These are phyloP conservation scores for Acheta domesticus DNA, from an alignment of 2,888 invertebrate genomes.

Conservation along the genomic window DNA sequence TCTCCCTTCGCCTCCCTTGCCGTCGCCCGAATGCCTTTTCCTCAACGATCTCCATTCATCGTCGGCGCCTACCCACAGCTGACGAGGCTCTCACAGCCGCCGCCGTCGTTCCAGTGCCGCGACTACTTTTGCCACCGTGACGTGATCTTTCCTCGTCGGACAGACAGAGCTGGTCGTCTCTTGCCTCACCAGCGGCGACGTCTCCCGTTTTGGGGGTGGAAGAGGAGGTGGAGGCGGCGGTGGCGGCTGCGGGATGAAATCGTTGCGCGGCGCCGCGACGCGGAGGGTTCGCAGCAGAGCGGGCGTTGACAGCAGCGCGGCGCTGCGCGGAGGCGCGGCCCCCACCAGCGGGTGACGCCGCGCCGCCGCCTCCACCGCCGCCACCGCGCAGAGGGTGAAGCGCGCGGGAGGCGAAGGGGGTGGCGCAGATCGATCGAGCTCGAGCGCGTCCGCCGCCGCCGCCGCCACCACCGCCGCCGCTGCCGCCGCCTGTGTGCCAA, in stretches of 20 bases:
- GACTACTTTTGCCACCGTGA: too few relatives aligned
- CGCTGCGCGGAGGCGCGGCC: background rate
- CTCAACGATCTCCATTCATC: too few relatives aligned
- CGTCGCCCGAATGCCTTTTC: too few relatives aligned
- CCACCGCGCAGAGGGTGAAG: background rate
- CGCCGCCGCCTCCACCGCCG: background rate
- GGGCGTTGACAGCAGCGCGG: conserved; percentile 1
- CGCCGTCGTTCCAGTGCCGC: too few relatives aligned
- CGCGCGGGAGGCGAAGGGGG: background rate
- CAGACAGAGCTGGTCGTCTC: too few relatives aligned
- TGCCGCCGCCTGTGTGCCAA: background rate
- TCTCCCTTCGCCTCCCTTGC: too few relatives aligned
- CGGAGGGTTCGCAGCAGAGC: background rate
- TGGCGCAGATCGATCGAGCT: conserved; percentile 1
- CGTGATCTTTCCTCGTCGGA: too few relatives aligned
- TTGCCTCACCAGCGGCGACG: background rate
- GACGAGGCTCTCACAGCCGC: too few relatives aligned
- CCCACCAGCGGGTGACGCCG: background rate
- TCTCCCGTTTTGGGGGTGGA: background rate
- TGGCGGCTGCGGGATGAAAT: background rate
- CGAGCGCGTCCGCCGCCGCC: background rate
- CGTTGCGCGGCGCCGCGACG: background rate
- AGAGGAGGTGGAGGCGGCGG: too few relatives aligned
- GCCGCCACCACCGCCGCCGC: background rate
- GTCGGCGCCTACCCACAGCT: too few relatives aligned